Conservation (phyloP, 2,888 invertebrate species). For the Eupithecia abbreviata region DNA sequence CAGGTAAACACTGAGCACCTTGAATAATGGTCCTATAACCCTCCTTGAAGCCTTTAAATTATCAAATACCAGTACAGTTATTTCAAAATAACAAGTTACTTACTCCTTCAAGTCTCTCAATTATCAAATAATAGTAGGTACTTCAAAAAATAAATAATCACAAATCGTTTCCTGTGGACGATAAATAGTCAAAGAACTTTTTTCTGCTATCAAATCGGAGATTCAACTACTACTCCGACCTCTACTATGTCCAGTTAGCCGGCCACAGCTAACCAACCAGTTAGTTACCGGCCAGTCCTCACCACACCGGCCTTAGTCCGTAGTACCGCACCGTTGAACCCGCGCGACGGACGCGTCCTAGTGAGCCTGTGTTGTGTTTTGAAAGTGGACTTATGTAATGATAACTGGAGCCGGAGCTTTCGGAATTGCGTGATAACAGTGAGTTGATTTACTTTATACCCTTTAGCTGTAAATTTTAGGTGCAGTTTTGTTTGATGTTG, state of each 20-base stretch:
- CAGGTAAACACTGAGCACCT: not conserved
- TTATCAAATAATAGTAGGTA: too few relatives aligned
- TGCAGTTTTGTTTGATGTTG: constrained; percentile 1
- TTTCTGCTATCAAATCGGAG: not conserved
- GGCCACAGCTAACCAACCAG: constrained; percentile 16
- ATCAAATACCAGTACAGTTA: too few relatives aligned
- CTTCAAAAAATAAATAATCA: too few relatives aligned
- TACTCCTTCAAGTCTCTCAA: too few relatives aligned
- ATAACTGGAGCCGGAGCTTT: constrained; percentile 69
- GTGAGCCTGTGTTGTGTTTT: constrained; percentile 52
- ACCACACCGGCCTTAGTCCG: constrained; percentile 44
- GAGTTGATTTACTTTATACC: constrained; percentile 53
- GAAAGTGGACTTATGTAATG: constrained; percentile 70
- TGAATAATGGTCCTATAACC: not conserved
- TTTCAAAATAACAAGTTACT: too few relatives aligned
- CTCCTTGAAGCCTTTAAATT: too few relatives aligned
- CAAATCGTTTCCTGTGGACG: not conserved
- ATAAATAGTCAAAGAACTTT: not conserved
- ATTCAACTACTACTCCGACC: not conserved
- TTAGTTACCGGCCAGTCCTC: constrained; percentile 31
- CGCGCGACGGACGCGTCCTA: constrained; percentile 69
- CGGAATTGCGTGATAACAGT: constrained; percentile 79
- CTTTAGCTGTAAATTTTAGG: constrained; percentile 1
- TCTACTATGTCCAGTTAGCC: constrained; percentile 26
- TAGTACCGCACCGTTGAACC: constrained; percentile 76